phyloP scores from a whole-genome alignment of 2,113 vertebrate genomes.

The Pollachius pollachius region DNA sequence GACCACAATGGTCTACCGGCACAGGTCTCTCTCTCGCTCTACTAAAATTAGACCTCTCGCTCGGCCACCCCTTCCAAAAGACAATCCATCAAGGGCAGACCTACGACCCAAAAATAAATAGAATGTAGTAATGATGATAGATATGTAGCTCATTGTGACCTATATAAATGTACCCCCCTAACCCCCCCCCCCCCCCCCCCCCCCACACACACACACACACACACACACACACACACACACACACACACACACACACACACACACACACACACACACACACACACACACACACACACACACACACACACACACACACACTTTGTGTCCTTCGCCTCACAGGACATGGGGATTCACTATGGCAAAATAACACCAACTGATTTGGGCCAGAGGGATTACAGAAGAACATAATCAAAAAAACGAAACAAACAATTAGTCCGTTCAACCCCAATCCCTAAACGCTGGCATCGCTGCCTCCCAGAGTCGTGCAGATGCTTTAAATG shows the following conservation, averaged over 20 bases:
- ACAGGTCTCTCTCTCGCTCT: too few species aligned
- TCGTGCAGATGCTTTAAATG: background rate
- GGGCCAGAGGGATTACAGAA: constrained; percentile 34
- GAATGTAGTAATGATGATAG: background rate
- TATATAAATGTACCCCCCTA: too few species aligned
- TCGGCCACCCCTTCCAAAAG: too few species aligned
- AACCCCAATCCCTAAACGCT: constrained; percentile 8
- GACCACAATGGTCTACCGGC: too few species aligned
- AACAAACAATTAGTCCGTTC: constrained; percentile 43
- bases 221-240: background rate
- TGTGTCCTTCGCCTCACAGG: background rate
- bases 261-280: constrained; percentile 16
- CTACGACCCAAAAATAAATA: too few species aligned
- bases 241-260: constrained; percentile 1
- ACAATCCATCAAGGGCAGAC: background rate
- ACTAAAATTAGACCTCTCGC: too few species aligned
- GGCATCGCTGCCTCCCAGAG: background rate
- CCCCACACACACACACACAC: background rate
- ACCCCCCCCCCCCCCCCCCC: too few species aligned
- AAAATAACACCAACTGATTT: constrained; percentile 52
- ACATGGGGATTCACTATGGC: constrained; percentile 34
- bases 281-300: constrained; percentile 18
- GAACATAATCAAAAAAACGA: constrained; percentile 42
- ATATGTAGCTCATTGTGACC: background rate
- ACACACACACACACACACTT: constrained; percentile 40